Base-by-base conservation (phyloP, 2,113 vertebrate species). In the Myrmecophaga tridactyla region DNA sequence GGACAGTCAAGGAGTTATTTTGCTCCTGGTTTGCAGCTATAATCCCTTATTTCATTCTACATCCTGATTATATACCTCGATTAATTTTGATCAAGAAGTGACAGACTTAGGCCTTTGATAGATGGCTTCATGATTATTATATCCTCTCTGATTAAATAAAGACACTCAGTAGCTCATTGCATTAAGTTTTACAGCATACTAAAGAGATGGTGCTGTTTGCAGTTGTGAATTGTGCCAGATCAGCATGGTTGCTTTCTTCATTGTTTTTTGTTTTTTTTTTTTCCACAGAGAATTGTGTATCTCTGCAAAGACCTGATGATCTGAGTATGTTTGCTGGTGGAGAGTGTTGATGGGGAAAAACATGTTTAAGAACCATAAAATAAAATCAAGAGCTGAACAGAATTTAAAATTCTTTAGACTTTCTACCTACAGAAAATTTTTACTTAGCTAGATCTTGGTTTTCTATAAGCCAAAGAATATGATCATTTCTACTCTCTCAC, bases 171-270 rank as follows among this genome's bases (percentile, higher is more conserved):
- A 78, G 4, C 62, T 63, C 17, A 20, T n/a, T 86, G 63, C 34
- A 67, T 73, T 39, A 65, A 53, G 41, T 48, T n/a, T 41, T 34
- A 11, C 2, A 48, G 58, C 20, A 56, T 6, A 21, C 14, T 48
- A n/a, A 2, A 11, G 39, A n/a, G 23, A 73, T 7, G 70, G 4
- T 6, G 43, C 9, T 27, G 29, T 25, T 12, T 76, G 18, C 36
- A 56, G 8, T 3, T 34, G 27, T 51, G 27, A 51, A 34, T 31
- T 46, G 7, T 82, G 69, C 13, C 27, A 0, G 6, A 23, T n/a
- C 34, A 76, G 41, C 4, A 11, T 14, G 0, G 0, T 3, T 1
- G 41, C n/a, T n/a, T n/a, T n/a, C n/a, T n/a, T n/a, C n/a, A n/a
- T n/a, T n/a, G n/a, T n/a, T n/a, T n/a, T n/a, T n/a, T n/a, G n/a